Evolutionary conservation across 2,113 vertebrate species (phyloP).

Genomic region (Climacteris rufus): DNA sequence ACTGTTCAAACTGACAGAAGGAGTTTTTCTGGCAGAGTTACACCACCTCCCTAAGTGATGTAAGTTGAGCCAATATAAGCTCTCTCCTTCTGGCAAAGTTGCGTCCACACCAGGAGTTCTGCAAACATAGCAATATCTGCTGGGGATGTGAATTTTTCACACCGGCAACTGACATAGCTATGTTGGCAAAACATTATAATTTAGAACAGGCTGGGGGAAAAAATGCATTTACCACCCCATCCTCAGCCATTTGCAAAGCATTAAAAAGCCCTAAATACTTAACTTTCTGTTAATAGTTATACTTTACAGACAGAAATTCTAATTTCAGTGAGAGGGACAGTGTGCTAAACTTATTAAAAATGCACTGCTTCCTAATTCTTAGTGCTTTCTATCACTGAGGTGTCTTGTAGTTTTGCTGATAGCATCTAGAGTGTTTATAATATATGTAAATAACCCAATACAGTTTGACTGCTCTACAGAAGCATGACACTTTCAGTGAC

Average conservation of each 20-base stretch:
- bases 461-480: neutral
- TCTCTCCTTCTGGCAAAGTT: constrained; percentile 50
- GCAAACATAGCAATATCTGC: constrained; percentile 39
- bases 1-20: constrained; percentile 20
- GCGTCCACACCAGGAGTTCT: neutral
- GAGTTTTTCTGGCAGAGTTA: constrained; percentile 25
- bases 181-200: constrained; percentile 50
- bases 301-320: neutral
- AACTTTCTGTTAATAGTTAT: neutral
- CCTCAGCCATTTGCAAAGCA: neutral
- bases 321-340: neutral
- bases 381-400: neutral
- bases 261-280: neutral
- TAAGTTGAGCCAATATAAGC: constrained; percentile 40
- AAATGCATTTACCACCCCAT: neutral
- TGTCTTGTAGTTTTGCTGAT: neutral
- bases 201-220: neutral
- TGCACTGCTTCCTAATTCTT: neutral
- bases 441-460: neutral
- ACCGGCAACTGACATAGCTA: neutral
- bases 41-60: constrained; percentile 1
- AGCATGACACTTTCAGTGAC: neutral
- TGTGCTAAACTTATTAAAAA: neutral
- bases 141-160: constrained; percentile 37
- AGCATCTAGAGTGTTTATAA: neutral